These are phyloP conservation scores for Thamnophis elegans DNA, from an alignment of 2,797 vertebrate species.

Conservation along the genomic window DNA sequence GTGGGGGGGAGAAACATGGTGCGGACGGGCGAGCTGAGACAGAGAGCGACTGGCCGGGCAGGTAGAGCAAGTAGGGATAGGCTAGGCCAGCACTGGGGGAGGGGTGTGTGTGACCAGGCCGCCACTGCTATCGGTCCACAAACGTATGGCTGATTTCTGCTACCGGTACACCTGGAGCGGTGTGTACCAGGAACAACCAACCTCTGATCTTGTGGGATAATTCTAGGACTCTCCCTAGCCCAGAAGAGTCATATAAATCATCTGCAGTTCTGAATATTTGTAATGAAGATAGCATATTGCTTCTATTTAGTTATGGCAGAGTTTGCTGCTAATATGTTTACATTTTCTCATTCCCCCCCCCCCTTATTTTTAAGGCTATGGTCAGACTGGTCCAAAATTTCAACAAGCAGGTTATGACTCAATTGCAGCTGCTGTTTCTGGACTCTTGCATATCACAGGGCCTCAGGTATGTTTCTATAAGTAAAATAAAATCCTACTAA, in stretches of 20 bases:
- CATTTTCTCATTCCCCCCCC: not conserved
- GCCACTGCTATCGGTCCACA: too few relatives aligned
- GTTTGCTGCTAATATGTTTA: not conserved
- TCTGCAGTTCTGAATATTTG: not conserved
- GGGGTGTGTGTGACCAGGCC: too few relatives aligned
- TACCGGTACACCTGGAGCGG: too few relatives aligned
- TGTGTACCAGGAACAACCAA: too few relatives aligned
- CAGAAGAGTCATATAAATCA: not conserved
- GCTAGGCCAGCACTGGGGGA: too few relatives aligned
- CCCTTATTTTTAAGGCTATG: constrained; percentile 76
- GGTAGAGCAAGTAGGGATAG: too few relatives aligned
- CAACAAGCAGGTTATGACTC: constrained; percentile 90
- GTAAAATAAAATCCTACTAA: not conserved
- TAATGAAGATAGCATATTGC: not conserved
- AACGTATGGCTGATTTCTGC: too few relatives aligned
- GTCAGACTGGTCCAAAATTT: constrained; percentile 88
- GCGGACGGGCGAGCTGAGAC: too few relatives aligned
- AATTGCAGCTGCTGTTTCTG: constrained; percentile 86
- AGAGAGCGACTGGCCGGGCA: too few relatives aligned
- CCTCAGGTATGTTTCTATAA: constrained; percentile 78
- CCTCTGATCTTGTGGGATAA: not conserved
- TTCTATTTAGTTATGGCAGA: not conserved
- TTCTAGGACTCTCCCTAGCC: not conserved
- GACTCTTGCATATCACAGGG: constrained; percentile 94
- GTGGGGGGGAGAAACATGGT: too few relatives aligned